Evolutionary conservation across 2,888 invertebrate species (phyloP).

Genomic region (Aspidiotus destructor): DNA sequence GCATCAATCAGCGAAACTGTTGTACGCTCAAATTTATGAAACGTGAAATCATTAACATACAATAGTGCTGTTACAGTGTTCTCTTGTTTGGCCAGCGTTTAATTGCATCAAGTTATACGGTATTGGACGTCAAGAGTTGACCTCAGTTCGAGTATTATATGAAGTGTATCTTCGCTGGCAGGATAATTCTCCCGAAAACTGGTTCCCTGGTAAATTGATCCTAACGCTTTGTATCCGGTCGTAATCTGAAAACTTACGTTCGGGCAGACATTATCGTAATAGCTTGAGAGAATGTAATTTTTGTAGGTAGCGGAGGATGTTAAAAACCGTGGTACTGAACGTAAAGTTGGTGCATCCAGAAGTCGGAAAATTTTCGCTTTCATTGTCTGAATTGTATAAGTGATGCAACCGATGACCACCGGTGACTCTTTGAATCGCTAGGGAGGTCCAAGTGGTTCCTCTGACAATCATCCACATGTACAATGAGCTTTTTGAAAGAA

Average conservation of each 20-base stretch:
- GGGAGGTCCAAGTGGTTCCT: no score
- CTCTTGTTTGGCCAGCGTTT: constrained; percentile 25
- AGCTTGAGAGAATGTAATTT: no score
- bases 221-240: constrained; percentile 31
- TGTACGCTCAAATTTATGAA: constrained; percentile 28
- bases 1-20: constrained; percentile 30
- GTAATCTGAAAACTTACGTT: background rate
- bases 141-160: background rate
- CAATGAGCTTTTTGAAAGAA: no score
- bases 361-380: no score
- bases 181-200: constrained; percentile 23
- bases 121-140: constrained; percentile 21
- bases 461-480: no score
- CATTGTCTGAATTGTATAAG: no score
- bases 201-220: constrained; percentile 32
- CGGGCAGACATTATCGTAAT: no score
- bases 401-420: no score
- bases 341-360: no score
- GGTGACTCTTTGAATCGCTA: no score
- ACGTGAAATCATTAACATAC: constrained; percentile 33
- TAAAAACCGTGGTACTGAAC: no score
- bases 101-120: constrained; percentile 19
- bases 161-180: constrained; percentile 11
- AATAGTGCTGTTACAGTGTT: constrained; percentile 25
- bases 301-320: no score